Percentiles rank a stretch among this genome's conserved stretches.
These are phyloP conservation scores for Mico argentatus DNA, from an alignment of 2,797 vertebrate genomes.

Conservation along the genomic window DNA sequence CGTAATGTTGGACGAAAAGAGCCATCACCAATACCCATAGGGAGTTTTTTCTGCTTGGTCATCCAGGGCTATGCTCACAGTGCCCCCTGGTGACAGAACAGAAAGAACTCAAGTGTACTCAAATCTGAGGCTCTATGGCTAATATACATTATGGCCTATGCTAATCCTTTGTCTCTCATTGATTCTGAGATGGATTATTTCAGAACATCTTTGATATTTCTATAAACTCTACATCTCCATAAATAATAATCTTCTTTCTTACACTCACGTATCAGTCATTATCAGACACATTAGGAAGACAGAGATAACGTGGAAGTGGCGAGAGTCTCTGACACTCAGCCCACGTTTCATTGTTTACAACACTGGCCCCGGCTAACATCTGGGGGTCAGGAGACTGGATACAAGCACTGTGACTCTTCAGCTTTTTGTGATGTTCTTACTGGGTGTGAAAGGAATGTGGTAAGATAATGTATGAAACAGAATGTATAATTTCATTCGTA, in stretches of 20 bases:
- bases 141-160: not conserved
- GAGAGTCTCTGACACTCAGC: not conserved
- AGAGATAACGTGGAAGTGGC: no score
- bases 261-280: not conserved
- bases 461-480: not conserved
- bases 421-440: not conserved
- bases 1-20: not conserved
- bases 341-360: accelerated
- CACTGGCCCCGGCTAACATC: accelerated
- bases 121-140: not conserved
- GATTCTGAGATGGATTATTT: not conserved
- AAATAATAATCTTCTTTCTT: not conserved
- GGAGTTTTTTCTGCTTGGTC: not conserved
- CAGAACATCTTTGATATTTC: not conserved
- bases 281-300: not conserved
- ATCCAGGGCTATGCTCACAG: not conserved
- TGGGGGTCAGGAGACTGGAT: not conserved
- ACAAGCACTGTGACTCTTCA: not conserved
- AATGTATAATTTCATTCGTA: not conserved
- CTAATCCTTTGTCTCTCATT: not conserved
- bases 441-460: not conserved
- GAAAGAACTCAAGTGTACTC: not conserved
- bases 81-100: not conserved
- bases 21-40: accelerated
- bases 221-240: not conserved